Evolutionary conservation across 2,797 vertebrate genomes (phyloP), one percentile per base, ranked within the genome.

Genomic region (Melopsittacus undulatus): DNA sequence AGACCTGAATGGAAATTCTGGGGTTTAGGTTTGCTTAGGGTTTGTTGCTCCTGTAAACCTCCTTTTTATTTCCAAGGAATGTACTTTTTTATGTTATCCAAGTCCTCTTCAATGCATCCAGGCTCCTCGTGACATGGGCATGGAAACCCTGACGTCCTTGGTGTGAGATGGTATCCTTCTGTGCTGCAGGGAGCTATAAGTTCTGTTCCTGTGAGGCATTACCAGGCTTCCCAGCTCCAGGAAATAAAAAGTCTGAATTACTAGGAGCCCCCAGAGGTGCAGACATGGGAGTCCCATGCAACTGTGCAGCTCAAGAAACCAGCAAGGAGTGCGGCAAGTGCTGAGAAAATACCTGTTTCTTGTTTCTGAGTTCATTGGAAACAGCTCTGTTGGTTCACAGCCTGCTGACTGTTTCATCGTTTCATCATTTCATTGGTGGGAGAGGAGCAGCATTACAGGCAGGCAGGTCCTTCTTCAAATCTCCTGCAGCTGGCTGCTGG

Each of bases 401-500:
- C 19, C 0, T 29, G n/a, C 34, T 29, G 23, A 13, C 51, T 67
- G 54, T 34, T 57, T 24, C 54, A 57, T 57, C 21, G 56, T 56
- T 56, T 54, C 52, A n/a, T n/a, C 18, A 21, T 45, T 45, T 23
- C 45, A 46, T 13, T 76, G 46, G 24, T 20, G 3, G 1, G 42
- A 20, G 63, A 59, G 43, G 69, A 69, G 75, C 49, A 19, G 27
- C 0, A 0, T 9, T 13, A 4, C 4, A 24, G 32, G 63, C 45
- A 64, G 42, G 27, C 63, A 32, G 29, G 11, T 48, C 36, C n/a
- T 91, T n/a, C 48, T 30, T 38, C 75, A 7, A 64, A 32, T 10
- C 32, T 59, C 38, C 66, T 12, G 10, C 16, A n/a, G 30, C 13
- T 0, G 0, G 21, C 30, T 63, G 30, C 49, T 83, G 67, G 13